Evolutionary conservation across 1,140 invertebrate genomes (phyloP), one percentile per base, ranked within the genome.

Genomic region (Lasaia peninsularis): DNA sequence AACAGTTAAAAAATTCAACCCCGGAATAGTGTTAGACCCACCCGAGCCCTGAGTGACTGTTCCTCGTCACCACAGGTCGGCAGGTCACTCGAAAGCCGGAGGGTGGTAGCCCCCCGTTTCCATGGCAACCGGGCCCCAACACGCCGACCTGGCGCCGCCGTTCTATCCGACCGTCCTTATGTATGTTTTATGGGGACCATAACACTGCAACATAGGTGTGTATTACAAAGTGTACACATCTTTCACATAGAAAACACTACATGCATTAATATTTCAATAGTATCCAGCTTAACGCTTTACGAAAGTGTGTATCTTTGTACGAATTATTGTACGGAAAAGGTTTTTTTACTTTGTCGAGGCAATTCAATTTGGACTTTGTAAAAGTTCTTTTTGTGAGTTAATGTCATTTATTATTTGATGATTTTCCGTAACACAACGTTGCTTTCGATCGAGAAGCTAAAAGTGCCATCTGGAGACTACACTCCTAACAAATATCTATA

Each of bases 41-140:
- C 58, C 59, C 62, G 73, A 74, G 63, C 74, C 71, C 70, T 79
- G 71, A 71, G 67, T 81, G 79, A 77, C 73, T 69, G 68, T 71
- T 67, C 70, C 64, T 78, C 78, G 69, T 75, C 78, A 76, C 75
- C 14, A 37, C 34, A 78, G 79, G 80, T 82, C 82, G 78, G 61
- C 75, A 71, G 82, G 82, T 86, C 80, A 82, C 78, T 73, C 83
- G 75, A 73, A 73, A 71, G 67, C 62, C 52, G 63, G 65, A 62
- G 75, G 69, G 59, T 67, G 72, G 64, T 37, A 60, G 67, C 52
- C 62, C 60, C 70, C 73, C 60, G 75, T 84, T 65, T 66, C 68
- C 63, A 87, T 84, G 67, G 65, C 71, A 71, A 87, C 80, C 69
- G 69, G 68, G 76, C 78, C 80, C 78, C 80, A 87, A 87, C 84